Evolutionary conservation across 2,888 invertebrate genomes (phyloP).

Genomic region (Pardosa pseudoannulata): DNA sequence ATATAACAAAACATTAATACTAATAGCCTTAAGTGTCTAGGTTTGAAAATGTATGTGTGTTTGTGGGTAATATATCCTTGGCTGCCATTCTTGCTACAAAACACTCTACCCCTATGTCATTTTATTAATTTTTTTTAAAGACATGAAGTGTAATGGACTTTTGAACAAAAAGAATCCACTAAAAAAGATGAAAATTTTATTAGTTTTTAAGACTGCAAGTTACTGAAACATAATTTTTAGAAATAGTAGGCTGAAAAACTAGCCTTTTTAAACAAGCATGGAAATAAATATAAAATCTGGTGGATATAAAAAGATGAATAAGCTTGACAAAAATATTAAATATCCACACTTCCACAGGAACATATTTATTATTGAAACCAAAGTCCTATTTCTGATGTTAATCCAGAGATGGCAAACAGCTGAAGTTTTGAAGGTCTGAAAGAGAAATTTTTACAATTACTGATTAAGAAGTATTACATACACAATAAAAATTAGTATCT

Average conservation of each 20-base stretch:
- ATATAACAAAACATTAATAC: too few relatives aligned
- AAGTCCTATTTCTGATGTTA: slow-evolving; percentile 39
- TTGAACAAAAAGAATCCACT: slow-evolving; percentile 8
- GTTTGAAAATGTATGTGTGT: too few relatives aligned
- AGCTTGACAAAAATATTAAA: slow-evolving; percentile 69
- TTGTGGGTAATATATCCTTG: too few relatives aligned
- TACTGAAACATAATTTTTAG: slow-evolving; percentile 58
- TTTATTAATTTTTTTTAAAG: too few relatives aligned
- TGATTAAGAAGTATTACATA: too few relatives aligned
- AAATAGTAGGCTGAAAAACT: slow-evolving; percentile 48
- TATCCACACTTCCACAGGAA: slow-evolving; percentile 68
- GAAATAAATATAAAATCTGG: slow-evolving; percentile 71
- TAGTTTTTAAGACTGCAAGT: slow-evolving; percentile 50
- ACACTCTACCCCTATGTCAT: too few relatives aligned
- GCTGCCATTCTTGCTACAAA: too few relatives aligned
- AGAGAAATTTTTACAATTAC: too few relatives aligned
- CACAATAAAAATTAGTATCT: too few relatives aligned
- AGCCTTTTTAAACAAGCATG: slow-evolving; percentile 65
- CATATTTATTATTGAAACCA: slow-evolving; percentile 46
- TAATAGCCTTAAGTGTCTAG: too few relatives aligned
- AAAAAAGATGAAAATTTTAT: slow-evolving; percentile 65
- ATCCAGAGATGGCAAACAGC: slow-evolving; percentile 25
- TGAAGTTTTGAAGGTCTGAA: not conserved
- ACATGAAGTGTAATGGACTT: too few relatives aligned
- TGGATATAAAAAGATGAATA: slow-evolving; percentile 69